Evolutionary conservation across 1,140 invertebrate genomes (phyloP).

Genomic region (Trachelipus rathkii): DNA sequence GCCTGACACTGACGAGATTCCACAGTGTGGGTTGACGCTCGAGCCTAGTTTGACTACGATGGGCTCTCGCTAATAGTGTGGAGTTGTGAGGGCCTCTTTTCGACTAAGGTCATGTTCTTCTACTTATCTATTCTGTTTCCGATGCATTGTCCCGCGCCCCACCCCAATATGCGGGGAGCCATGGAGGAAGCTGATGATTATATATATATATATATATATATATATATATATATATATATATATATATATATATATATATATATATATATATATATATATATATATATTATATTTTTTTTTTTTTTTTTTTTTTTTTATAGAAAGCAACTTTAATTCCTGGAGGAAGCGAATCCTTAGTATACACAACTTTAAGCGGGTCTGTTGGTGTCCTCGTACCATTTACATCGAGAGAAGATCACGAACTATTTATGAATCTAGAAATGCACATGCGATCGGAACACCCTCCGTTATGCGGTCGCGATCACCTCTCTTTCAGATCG

Average conservation of each 20-base stretch:
- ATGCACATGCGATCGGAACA: constrained; percentile 99
- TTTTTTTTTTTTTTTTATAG: too few relatives aligned
- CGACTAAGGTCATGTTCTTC: too few relatives aligned
- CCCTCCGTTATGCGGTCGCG: constrained; percentile 89
- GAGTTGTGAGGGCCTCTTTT: too few relatives aligned
- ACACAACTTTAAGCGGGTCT: constrained; percentile 87
- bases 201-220: constrained; percentile 20
- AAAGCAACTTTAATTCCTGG: constrained; percentile 95
- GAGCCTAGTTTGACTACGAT: too few relatives aligned
- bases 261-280: background rate
- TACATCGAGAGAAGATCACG: constrained; percentile 95
- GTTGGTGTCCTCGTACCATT: constrained; percentile 96
- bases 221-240: background rate
- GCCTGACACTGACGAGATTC: too few relatives aligned
- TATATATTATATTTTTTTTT: background rate
- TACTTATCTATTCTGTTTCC: too few relatives aligned
- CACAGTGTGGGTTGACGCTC: too few relatives aligned
- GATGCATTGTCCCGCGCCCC: too few relatives aligned
- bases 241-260: background rate
- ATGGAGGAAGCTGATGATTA: constrained; percentile 9
- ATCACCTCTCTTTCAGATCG: constrained; percentile 94
- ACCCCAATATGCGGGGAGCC: too few relatives aligned
- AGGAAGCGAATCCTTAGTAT: constrained; percentile 91
- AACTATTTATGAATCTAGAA: constrained; percentile 98
- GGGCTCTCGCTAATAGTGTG: too few relatives aligned